Conservation (phyloP, 2,888 invertebrate genomes). For the Nomada ferruginata region DNA sequence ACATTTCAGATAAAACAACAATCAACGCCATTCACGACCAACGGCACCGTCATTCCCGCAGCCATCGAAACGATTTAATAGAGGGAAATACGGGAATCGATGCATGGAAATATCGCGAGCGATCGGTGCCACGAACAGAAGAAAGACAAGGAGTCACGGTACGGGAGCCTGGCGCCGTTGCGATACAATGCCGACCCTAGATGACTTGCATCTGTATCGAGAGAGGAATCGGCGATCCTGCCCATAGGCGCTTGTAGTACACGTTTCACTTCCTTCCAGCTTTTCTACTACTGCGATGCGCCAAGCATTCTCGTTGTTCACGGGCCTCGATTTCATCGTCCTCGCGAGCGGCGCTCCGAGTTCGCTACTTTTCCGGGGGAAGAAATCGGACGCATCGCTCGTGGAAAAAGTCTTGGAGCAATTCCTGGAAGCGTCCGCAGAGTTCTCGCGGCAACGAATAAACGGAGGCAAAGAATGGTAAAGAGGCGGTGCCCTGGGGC, state of each 20-base stretch:
- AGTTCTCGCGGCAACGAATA: neutral
- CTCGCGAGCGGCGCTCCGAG: neutral
- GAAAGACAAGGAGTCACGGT: slow-evolving; percentile 69
- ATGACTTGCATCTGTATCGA: slow-evolving; percentile 82
- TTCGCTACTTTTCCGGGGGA: neutral
- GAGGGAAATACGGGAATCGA: slow-evolving; percentile 12
- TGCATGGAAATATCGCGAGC: slow-evolving; percentile 27
- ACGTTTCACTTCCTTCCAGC: slow-evolving; percentile 56
- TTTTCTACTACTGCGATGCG: neutral
- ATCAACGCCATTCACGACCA: no score
- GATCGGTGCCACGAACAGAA: slow-evolving; percentile 30
- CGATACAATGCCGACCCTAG: slow-evolving; percentile 78
- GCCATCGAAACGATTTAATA: neutral
- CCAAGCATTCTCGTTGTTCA: slow-evolving; percentile 6
- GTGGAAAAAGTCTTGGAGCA: neutral
- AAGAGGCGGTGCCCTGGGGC: neutral
- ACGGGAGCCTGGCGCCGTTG: slow-evolving; percentile 83
- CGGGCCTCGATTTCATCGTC: slow-evolving; percentile 42
- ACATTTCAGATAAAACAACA: neutral
- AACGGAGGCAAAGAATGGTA: neutral
- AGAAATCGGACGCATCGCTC: slow-evolving; percentile 10
- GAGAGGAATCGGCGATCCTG: slow-evolving; percentile 75
- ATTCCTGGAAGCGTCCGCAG: slow-evolving; percentile 5
- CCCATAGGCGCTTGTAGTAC: slow-evolving; percentile 70
- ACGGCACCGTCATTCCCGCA: neutral